Evolutionary conservation across 2,888 invertebrate genomes (phyloP), one percentile per base, ranked within the genome.

Genomic region (Apotomis turbidana): DNA sequence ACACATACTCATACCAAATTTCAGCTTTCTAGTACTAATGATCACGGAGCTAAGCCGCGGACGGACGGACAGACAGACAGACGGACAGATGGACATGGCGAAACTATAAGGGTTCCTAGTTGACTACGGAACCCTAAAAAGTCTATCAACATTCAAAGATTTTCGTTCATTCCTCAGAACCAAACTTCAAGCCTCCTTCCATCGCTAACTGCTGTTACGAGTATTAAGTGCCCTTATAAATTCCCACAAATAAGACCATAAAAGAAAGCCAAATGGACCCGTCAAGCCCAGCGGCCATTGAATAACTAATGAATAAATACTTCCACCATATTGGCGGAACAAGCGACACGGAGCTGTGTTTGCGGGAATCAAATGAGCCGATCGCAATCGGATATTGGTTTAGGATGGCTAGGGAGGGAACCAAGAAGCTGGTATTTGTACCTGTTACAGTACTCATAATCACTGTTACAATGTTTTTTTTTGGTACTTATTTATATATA

Each of bases 381-480:
- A 70, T 72, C 69, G 27, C 79, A 77, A 83, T 79, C 78, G 76
- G 74, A 76, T 83, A 81, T 83, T 83, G 80, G 82, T 83, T 83
- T 83, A 83, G 83, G 83, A 76, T 76, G 60, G 75, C 75, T 67
- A 71, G 71, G 51, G 57, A 12, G 1, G 55, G 9, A 4, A 55
- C 9, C 41, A 54, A 38, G 64, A 36, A 36, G 49, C 10, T 9
- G 10, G 46, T 54, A 54, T 44, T 15, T 66, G 12, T 66, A 66
- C 44, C 54, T 44, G 64, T 57, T 55, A 27, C 9, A 27, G 15
- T 46, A 46, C 27, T 55, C 36, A 5, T 5, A 27, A 12, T 5
- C 12, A 5, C 3, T 36, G 9, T 55, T 49, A 49, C 49, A 49
- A 1, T 9, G 49, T 27, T 27, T 27, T 27, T 27, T 27, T 27